phyloP scores from a whole-genome alignment of 2,888 invertebrate genomes.

The Hydrotaea diabolus region DNA sequence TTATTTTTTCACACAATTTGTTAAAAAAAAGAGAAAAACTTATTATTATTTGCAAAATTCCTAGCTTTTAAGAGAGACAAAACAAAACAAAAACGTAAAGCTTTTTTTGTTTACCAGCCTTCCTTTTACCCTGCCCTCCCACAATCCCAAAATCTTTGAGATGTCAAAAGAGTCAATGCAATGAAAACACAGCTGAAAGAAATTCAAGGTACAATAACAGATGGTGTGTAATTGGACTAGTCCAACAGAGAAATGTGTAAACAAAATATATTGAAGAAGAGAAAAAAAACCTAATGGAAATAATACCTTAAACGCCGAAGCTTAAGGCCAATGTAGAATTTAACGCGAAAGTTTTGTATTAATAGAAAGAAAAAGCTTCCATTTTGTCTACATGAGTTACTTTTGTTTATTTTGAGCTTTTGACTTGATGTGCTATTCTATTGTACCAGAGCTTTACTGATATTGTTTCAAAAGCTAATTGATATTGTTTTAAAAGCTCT shows the following conservation, averaged over 20 bases:
- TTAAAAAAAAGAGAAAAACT: not conserved
- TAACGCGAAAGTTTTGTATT: no score
- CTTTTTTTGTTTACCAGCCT: not conserved
- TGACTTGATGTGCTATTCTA: no score
- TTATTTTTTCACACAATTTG: constrained; percentile 14
- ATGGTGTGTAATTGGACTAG: not conserved
- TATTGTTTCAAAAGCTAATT: no score
- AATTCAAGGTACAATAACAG: not conserved
- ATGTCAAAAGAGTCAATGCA: not conserved
- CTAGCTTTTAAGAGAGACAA: constrained; percentile 17
- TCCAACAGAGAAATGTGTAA: not conserved
- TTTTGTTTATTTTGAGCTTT: no score
- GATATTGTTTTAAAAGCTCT: no score
- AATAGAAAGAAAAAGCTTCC: no score
- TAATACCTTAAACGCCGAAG: no score
- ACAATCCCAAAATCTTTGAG: constrained; percentile 1
- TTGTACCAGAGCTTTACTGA: no score
- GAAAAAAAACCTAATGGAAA: not conserved
- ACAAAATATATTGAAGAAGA: not conserved
- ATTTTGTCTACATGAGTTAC: no score
- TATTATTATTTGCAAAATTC: not conserved
- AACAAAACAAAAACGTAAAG: not conserved
- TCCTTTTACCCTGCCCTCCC: not conserved
- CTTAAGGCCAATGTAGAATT: no score
- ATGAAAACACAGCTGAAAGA: not conserved